Percentiles rank a stretch among this genome's conserved stretches.
These are phyloP conservation scores for Luehdorfia chinensis DNA, from an alignment of 1,140 invertebrate species.

Conservation along the genomic window DNA sequence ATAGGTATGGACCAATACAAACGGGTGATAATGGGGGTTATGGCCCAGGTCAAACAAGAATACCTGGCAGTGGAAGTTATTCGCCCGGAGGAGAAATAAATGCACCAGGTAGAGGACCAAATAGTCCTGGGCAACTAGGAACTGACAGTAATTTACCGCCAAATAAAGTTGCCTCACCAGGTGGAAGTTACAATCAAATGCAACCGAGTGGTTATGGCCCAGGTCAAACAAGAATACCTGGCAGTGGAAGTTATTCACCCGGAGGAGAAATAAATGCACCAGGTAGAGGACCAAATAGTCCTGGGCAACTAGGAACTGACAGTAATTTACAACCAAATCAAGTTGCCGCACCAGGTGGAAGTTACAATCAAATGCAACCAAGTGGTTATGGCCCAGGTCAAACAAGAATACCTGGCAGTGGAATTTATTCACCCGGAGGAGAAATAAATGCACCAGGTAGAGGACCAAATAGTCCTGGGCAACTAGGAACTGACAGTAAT, in stretches of 20 bases:
- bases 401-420: too few species aligned
- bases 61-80: conserved; percentile 6
- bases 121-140: background rate
- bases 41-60: conserved; percentile 7
- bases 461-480: background rate
- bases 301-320: background rate
- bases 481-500: background rate
- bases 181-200: conserved; percentile 10
- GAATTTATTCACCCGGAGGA: too few species aligned
- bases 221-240: background rate
- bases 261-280: conserved; percentile 6
- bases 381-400: background rate
- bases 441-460: too few species aligned
- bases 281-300: background rate
- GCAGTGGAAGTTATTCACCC: conserved; percentile 9
- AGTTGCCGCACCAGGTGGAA: conserved; percentile 3
- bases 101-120: background rate
- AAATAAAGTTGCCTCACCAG: conserved; percentile 3
- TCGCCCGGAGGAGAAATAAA: conserved; percentile 6
- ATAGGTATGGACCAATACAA: background rate
- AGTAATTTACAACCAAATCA: conserved; percentile 4
- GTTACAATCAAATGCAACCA: conserved; percentile 1
- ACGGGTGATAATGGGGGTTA: background rate
- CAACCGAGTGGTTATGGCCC: background rate
- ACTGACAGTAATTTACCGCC: background rate